These are phyloP conservation scores for Butorides virescens DNA, from an alignment of 2,113 vertebrate species.

Conservation along the genomic window DNA sequence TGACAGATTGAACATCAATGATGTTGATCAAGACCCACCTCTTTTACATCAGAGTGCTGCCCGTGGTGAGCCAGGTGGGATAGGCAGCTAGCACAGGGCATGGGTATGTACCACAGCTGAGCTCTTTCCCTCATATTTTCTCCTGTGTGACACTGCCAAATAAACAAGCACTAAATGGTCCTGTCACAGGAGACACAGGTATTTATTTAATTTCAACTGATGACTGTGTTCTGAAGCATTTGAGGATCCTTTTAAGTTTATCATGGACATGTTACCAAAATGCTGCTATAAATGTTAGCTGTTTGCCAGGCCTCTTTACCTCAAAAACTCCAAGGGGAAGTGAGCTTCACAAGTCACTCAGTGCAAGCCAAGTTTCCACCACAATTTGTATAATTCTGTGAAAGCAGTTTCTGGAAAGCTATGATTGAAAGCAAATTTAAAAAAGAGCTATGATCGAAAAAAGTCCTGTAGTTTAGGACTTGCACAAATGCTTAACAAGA, in stretches of 20 bases:
- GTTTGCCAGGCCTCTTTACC: neutral
- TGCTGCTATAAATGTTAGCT: neutral
- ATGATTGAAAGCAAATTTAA: neutral
- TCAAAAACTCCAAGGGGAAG: neutral
- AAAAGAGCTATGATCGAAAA: neutral
- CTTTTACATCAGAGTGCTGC: neutral
- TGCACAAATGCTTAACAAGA: neutral
- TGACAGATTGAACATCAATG: neutral
- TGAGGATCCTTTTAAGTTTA: neutral
- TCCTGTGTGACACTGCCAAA: neutral
- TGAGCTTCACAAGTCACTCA: neutral
- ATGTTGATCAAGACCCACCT: neutral
- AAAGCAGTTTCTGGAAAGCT: neutral
- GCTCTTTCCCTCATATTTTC: neutral
- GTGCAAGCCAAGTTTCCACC: neutral
- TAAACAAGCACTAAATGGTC: neutral
- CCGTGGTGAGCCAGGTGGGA: neutral
- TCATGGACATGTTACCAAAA: neutral
- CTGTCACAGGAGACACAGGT: neutral
- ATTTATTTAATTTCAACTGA: neutral
- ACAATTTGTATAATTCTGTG: neutral
- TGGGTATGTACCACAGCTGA: accelerated
- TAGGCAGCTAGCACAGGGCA: neutral
- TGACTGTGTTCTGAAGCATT: neutral
- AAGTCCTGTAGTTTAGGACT: neutral